phyloP scores from a whole-genome alignment of 1,140 invertebrate genomes.

The Aphis craccivora region DNA sequence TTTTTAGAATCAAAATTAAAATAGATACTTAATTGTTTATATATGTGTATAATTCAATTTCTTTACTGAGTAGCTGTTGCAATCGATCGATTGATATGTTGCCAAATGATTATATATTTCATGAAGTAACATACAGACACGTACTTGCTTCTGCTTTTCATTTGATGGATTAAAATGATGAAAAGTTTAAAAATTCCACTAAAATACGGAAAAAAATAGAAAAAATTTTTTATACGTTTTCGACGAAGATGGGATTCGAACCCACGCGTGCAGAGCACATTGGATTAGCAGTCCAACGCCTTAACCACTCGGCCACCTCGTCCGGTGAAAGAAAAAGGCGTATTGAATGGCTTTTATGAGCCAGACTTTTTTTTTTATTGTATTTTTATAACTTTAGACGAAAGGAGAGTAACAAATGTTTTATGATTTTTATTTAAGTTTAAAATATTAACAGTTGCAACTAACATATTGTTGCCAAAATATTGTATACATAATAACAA shows the following conservation, averaged over 20 bases:
- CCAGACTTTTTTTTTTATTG: background rate
- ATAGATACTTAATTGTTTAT: slow-evolving; percentile 26
- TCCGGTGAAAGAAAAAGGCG: slow-evolving; percentile 64
- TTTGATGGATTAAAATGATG: slow-evolving; percentile 12
- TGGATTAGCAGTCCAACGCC: slow-evolving; percentile 86
- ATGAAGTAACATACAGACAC: background rate
- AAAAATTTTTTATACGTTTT: background rate
- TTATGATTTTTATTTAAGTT: background rate
- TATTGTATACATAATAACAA: background rate
- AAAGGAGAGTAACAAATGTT: background rate
- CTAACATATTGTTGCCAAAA: background rate
- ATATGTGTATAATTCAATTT: background rate
- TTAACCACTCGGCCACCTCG: slow-evolving; percentile 90
- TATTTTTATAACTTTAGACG: background rate
- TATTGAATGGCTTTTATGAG: background rate
- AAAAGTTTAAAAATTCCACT: background rate
- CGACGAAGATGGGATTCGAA: slow-evolving; percentile 90
- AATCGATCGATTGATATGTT: background rate
- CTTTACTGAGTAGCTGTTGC: background rate
- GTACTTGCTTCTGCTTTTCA: slow-evolving; percentile 3
- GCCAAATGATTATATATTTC: background rate
- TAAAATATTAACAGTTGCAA: background rate
- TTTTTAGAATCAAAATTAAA: slow-evolving; percentile 16
- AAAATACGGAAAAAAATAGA: background rate
- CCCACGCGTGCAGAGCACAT: slow-evolving; percentile 82